phyloP scores from a whole-genome alignment of 2,113 vertebrate genomes.

The Odobenus rosmarus region DNA sequence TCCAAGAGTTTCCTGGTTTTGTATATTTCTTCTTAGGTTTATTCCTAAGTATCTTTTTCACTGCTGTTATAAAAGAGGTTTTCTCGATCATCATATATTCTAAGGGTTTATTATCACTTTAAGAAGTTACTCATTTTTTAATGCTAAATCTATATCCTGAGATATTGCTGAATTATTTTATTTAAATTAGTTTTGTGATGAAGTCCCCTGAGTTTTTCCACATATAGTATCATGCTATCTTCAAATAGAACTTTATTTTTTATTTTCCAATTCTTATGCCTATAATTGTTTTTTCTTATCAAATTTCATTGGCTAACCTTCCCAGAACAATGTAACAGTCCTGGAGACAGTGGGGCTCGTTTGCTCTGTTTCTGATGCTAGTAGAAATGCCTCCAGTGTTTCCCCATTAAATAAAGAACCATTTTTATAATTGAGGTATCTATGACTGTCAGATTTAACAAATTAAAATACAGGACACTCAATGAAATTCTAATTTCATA shows the following conservation, averaged over 20 bases:
- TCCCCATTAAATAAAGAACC: neutral
- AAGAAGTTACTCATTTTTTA: neutral
- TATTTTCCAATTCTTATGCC: neutral
- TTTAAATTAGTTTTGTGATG: neutral
- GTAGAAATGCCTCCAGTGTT: neutral
- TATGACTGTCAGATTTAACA: neutral
- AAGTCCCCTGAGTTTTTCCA: neutral
- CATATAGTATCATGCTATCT: neutral
- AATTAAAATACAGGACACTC: neutral
- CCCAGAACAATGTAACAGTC: neutral
- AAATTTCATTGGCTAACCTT: neutral
- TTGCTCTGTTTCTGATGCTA: neutral
- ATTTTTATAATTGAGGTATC: neutral
- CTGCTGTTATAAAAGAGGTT: neutral
- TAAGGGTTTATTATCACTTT: neutral
- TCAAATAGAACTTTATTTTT: neutral
- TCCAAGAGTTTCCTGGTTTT: neutral
- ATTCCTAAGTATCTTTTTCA: neutral
- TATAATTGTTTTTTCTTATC: neutral
- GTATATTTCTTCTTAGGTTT: neutral
- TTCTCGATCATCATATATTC: neutral
- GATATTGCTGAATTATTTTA: neutral
- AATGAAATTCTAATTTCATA: neutral
- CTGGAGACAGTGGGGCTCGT: neutral
- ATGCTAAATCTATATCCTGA: neutral